A percentile compares a stretch with the other conserved stretches of the same genome.
phyloP scores from a whole-genome alignment of 2,113 vertebrate species.

The Caranx melampygus region DNA sequence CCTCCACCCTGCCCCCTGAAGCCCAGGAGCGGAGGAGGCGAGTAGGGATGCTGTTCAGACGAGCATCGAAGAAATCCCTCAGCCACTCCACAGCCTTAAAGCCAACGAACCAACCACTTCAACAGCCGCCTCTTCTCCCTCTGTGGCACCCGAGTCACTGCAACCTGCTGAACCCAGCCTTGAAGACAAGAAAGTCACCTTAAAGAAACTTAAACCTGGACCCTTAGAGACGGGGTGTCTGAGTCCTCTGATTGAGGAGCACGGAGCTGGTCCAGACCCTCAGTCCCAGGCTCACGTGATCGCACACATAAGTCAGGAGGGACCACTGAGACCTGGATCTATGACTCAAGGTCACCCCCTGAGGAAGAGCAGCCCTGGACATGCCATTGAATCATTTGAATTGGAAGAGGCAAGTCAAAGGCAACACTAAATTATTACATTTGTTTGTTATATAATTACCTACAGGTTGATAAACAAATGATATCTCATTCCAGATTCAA shows the following conservation, averaged over 20 bases:
- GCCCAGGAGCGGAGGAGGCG: slow-evolving; percentile 70
- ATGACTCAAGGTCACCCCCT: slow-evolving; percentile 17
- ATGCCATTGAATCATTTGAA: slow-evolving; percentile 68
- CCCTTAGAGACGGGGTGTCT: slow-evolving; percentile 50
- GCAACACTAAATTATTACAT: background rate
- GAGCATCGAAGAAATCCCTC: slow-evolving; percentile 75
- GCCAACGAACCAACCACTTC: background rate
- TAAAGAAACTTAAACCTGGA: slow-evolving; percentile 45
- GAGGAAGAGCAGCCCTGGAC: slow-evolving; percentile 47
- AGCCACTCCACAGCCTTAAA: slow-evolving; percentile 42
- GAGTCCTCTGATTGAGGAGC: slow-evolving; percentile 71
- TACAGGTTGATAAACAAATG: background rate
- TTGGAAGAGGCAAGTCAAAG: slow-evolving; percentile 74
- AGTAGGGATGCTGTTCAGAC: slow-evolving; percentile 69
- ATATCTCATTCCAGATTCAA: slow-evolving; percentile 64
- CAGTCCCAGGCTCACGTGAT: background rate
- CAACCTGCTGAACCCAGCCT: background rate
- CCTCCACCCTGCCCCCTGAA: slow-evolving; percentile 46
- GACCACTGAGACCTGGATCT: background rate
- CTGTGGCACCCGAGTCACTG: background rate
- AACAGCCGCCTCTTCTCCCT: background rate
- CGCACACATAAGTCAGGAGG: background rate
- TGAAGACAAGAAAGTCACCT: slow-evolving; percentile 29
- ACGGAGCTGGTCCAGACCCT: slow-evolving; percentile 23
- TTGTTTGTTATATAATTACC: no score